Evolutionary conservation across 1,140 invertebrate genomes (phyloP), one percentile per base, ranked within the genome.

Genomic region (Drosophila persimilis): DNA sequence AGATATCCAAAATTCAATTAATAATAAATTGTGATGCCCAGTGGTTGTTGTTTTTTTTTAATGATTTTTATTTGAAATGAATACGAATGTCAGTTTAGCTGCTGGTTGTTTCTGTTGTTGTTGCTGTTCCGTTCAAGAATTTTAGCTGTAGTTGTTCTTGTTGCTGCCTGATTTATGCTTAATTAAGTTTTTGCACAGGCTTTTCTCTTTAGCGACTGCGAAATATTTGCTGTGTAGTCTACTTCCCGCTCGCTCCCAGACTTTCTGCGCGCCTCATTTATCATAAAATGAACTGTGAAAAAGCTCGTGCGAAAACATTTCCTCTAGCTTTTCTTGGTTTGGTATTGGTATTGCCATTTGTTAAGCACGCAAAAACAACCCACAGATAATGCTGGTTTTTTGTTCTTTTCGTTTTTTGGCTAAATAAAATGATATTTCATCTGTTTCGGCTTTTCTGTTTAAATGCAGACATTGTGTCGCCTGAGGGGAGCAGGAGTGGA

Each of bases 11-110:
- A 74, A 70, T 29, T 55, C 50, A 80, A 69, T 75, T 56, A 79
- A 55, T 15, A 72, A 73, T 45, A 63, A 71, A 65, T 71, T 51
- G 52, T 22, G 63, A 50, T 41, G 20, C 31, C 26, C 63, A 69
- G 46, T 52, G 45, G 41, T 50, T 50, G 41, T 50, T 50, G 61
- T 62, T 83, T 73, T 46, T 61, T 75, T 50, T 71, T 85, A 52
- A 80, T 74, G 79, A 86, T 73, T 88, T 88, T 88, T 88, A 88
- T 88, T 88, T 88, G 83, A 88, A 88, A 88, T 88, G 84, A 88
- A 88, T 88, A 83, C 83, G 83, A 88, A 88, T 88, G 75, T 76
- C 84, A 88, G 78, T 88, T 86, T 85, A 74, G 78, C 77, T 81
- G 65, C 60, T 83, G 64, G 51, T 62, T 24, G 24, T 62, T 77